Base-by-base conservation (phyloP, 2,797 vertebrate genomes). In the Rhynchonycteris naso region DNA sequence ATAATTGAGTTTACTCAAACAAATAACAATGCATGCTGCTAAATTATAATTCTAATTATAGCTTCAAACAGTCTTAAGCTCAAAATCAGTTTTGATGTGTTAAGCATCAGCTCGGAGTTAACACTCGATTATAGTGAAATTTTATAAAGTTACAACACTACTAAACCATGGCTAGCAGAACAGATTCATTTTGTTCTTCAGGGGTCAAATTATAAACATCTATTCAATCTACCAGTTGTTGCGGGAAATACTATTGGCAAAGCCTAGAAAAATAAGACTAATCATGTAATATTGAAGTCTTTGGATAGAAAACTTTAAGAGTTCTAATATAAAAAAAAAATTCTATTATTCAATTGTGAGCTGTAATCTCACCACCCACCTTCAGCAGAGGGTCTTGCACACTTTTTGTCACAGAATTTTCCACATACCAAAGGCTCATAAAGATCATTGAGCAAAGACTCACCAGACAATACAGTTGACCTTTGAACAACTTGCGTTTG, bases 161-260 rank as follows among this genome's bases (percentile, higher is more conserved):
- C 4, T 38, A 14, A 92, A 76, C 3, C n/a, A 69, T 14, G 10
- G 88, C 65, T 58, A 66, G 21, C 6, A 63, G 8, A 94, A 91
- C 8, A 87, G 47, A 35, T 79, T 79, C 28, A 95, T 85, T 94
- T 91, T 58, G 66, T 81, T 84, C 3, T 76, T 83, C 28, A 21
- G 21, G 30, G 72, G 14, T 74, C 52, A 30, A 80, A 85, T n/a
- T 50, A 38, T 61, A 38, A 76, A 52, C 11, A 69, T 90, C 26
- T 30, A 84, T 3, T 66, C 78, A 28, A 86, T 74, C 59, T 13
- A 54, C 21, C 52, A 87, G 43, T 26, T 88, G 19, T 43, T 69
- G 4, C 22, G 90, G 80, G n/a, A 63, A 86, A 83, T 65, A 1
- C 75, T 68, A 16, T 9, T 65, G 22, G n/a, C 47, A 88, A 50